Conservation (phyloP, 2,888 invertebrate species). For the Bembecia ichneumoniformis region DNA sequence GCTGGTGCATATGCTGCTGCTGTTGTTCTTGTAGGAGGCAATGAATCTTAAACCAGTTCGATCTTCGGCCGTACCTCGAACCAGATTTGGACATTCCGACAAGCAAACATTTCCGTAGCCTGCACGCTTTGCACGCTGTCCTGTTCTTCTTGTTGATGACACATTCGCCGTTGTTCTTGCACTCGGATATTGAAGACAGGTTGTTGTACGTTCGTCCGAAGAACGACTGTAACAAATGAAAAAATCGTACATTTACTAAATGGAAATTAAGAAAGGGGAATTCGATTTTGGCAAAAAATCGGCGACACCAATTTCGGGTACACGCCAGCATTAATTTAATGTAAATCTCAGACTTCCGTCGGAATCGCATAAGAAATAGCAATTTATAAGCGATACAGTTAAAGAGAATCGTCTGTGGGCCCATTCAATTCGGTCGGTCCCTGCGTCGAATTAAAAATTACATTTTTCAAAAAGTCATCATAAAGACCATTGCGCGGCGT, state of each 20-base stretch:
- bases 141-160: slow-evolving; percentile 94
- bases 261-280: slow-evolving; percentile 15
- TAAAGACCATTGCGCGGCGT: slow-evolving; percentile 54
- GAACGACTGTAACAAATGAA: slow-evolving; percentile 84
- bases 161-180: slow-evolving; percentile 92
- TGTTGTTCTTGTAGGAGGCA: slow-evolving; percentile 89
- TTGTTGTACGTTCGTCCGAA: slow-evolving; percentile 95
- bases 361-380: slow-evolving; percentile 57
- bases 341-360: slow-evolving; percentile 59
- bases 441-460: slow-evolving; percentile 61
- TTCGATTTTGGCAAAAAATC: slow-evolving; percentile 38
- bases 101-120: slow-evolving; percentile 86
- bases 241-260: slow-evolving; percentile 38
- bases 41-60: slow-evolving; percentile 96
- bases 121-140: slow-evolving; percentile 92
- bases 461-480: slow-evolving; percentile 72
- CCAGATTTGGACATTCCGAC: slow-evolving; percentile 95
- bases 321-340: slow-evolving; percentile 53
- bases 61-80: slow-evolving; percentile 89
- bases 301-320: slow-evolving; percentile 40
- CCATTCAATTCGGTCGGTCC: slow-evolving; percentile 44
- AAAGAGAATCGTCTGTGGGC: slow-evolving; percentile 46
- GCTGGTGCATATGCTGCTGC: slow-evolving; percentile 69
- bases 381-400: slow-evolving; percentile 67
- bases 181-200: slow-evolving; percentile 88